These are phyloP conservation scores for Zaprionus tsacasi DNA, from an alignment of 1,140 invertebrate species.

Conservation along the genomic window DNA sequence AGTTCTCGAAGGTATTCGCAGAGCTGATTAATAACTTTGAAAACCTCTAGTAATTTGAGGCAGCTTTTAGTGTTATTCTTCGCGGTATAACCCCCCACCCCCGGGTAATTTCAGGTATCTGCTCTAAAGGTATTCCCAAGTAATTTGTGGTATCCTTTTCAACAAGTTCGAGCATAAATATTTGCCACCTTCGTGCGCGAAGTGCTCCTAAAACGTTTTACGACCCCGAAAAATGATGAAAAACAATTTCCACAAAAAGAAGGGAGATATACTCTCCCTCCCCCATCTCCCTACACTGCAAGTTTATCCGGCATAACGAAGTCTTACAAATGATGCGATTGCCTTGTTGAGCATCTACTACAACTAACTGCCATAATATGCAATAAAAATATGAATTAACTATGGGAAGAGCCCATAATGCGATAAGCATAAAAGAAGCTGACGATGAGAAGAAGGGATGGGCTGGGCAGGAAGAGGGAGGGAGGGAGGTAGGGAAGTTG, in stretches of 20 bases:
- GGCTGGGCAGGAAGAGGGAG: not conserved
- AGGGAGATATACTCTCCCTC: no score
- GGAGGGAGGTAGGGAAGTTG: not conserved
- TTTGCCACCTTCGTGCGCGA: not conserved
- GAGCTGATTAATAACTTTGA: not conserved
- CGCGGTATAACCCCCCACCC: not conserved
- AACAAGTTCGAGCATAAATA: not conserved
- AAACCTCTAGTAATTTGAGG: not conserved
- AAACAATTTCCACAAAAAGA: not conserved
- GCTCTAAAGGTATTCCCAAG: not conserved
- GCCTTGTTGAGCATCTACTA: conserved; percentile 31
- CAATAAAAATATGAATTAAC: conserved; percentile 58
- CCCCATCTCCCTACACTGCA: not conserved
- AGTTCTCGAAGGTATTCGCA: not conserved
- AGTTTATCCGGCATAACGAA: not conserved
- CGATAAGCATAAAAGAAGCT: conserved; percentile 29
- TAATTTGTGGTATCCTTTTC: conserved; percentile 1
- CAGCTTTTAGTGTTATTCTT: not conserved
- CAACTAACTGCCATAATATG: conserved; percentile 67
- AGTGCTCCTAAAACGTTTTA: not conserved
- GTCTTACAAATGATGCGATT: conserved; percentile 17
- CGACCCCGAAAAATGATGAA: not conserved
- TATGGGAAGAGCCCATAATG: conserved; percentile 35
- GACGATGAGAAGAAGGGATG: conserved; percentile 22
- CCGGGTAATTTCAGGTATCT: not conserved